phyloP scores from a whole-genome alignment of 2,113 vertebrate genomes.

The Hyaena hyaena region DNA sequence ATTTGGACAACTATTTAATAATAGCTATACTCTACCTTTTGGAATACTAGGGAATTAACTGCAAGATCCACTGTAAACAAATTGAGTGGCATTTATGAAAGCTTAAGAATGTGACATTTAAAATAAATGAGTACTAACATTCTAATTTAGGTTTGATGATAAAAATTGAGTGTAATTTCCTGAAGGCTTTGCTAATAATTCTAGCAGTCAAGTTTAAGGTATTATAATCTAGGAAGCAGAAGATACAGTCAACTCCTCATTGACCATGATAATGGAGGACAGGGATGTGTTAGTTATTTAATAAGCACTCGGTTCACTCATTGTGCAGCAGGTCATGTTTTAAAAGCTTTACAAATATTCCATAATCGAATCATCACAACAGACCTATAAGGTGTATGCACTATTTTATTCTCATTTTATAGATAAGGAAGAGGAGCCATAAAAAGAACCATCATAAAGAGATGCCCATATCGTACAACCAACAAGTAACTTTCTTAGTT shows the following conservation, averaged over 20 bases:
- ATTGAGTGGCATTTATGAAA: conserved; percentile 21
- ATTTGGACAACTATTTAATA: neutral
- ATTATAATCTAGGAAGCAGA: neutral
- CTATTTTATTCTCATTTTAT: neutral
- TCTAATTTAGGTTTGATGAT: neutral
- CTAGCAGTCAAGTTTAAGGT: neutral
- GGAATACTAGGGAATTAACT: neutral
- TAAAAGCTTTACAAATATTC: neutral
- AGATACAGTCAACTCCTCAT: neutral
- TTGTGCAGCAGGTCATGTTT: neutral
- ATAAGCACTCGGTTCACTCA: neutral
- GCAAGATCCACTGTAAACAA: neutral
- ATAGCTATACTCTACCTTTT: neutral
- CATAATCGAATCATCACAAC: neutral
- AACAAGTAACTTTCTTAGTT: neutral
- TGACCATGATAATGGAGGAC: neutral
- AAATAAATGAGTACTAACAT: neutral
- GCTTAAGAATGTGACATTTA: neutral
- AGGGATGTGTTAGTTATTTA: neutral
- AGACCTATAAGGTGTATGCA: neutral
- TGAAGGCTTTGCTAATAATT: neutral
- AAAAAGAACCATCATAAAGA: neutral
- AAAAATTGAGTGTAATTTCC: neutral
- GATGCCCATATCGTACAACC: neutral
- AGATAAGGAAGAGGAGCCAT: neutral